Base-by-base conservation (phyloP, 2,888 invertebrate species). In the Lordiphosa andalusiaca region DNA sequence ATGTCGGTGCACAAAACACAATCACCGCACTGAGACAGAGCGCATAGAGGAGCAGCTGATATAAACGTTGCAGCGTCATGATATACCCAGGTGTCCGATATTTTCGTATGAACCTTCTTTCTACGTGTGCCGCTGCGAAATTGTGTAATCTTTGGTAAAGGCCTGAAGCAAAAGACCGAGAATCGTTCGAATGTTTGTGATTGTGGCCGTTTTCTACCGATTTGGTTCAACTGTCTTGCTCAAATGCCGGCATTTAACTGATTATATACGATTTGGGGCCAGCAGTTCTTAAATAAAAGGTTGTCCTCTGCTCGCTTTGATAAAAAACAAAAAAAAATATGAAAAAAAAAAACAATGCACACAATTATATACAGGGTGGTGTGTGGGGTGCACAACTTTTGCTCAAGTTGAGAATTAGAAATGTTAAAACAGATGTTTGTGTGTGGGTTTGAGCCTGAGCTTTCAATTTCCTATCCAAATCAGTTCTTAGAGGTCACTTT, bases 201-300 rank as follows among this genome's bases (percentile, higher is more conserved):
- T 23, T 23, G 23, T 6, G 0, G 23, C 6, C 23, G 23, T 42
- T 42, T 44, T 13, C n/a, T 44, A 54, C 48, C 41, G 9, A 30
- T 39, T 48, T 9, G 10, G 16, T 30, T 53, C 55, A 65, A 73
- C 62, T 70, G 72, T 39, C 55, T 67, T 68, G 67, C 60, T 58
- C 70, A 68, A 84, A 75, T 74, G 86, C 73, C 78, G 74, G 73
- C 70, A 67, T 67, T 76, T 74, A 76, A 86, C 87, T 87, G 86
- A 82, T 82, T 73, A 70, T 65, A 69, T 75, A 69, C 55, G 69
- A 68, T 67, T 71, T 67, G 64, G 52, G 50, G 66, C 63, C 59
- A 67, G 60, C 59, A 53, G 57, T 66, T 76, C 64, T 75, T 70
- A 78, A 70, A 41, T 44, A 59, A 60, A 59, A 47, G 38, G 30